These are phyloP conservation scores for Chaetogeoica ovagalla DNA, from an alignment of 2,888 invertebrate species.

Conservation along the genomic window DNA sequence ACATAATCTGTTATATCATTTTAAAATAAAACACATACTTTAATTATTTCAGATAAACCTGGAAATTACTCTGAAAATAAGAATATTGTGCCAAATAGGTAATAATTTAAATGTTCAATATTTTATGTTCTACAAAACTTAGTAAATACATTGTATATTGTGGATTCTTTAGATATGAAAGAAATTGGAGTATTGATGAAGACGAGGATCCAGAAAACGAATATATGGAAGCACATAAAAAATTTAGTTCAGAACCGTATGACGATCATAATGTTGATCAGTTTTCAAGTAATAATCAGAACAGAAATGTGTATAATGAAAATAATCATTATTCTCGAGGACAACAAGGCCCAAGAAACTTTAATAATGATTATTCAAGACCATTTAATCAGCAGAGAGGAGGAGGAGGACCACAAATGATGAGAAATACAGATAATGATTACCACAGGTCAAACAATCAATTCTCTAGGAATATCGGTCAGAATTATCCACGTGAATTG, in stretches of 20 bases:
- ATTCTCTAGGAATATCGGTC: conserved; percentile 5
- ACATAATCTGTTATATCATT: not conserved
- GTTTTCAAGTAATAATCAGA: conserved; percentile 19
- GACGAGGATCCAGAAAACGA: conserved; percentile 50
- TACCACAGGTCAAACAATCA: conserved; percentile 1
- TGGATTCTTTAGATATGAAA: conserved; percentile 19
- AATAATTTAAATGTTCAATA: conserved; percentile 10
- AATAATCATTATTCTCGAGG: conserved; percentile 31
- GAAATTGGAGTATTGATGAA: conserved; percentile 46
- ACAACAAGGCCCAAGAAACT: not conserved
- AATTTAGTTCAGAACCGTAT: conserved; percentile 46
- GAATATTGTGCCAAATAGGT: conserved; percentile 27
- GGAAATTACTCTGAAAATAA: not conserved
- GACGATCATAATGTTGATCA: conserved; percentile 18
- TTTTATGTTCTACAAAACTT: not conserved
- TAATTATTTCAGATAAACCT: conserved; percentile 34
- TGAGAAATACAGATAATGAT: conserved; percentile 27
- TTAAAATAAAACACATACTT: not conserved
- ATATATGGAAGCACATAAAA: conserved; percentile 50
- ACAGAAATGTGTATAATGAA: conserved; percentile 26
- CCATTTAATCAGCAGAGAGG: conserved; percentile 22
- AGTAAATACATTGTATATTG: not conserved
- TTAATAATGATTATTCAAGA: conserved; percentile 16
- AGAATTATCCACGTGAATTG: conserved; percentile 10
- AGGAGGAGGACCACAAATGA: conserved; percentile 1